Evolutionary conservation across 2,888 invertebrate genomes (phyloP), one percentile per base, ranked within the genome.

Genomic region (Heliconius aoede): DNA sequence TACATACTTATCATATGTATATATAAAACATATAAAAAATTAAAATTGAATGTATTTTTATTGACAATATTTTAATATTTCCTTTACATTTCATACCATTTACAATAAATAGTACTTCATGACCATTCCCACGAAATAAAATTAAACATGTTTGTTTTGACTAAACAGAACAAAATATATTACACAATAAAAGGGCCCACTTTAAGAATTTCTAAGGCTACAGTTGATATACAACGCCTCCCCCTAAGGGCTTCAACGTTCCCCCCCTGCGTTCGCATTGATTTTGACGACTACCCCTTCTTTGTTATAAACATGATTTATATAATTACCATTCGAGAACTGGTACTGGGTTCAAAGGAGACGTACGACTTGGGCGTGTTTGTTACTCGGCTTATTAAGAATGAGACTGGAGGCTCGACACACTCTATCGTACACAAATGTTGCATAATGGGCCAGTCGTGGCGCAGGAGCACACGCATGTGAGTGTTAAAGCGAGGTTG

Each of bases 221-320:
- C 40, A 26, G 26, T 26, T 60, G 72, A 55, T 69, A 69, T 21
- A 72, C 36, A 60, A 36, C 40, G 21, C 61, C 61, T 72, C 72
- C 72, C 72, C 61, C 72, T 58, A 58, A 28, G 40, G 36, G 60
- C 28, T 21, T n/a, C 72, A 24, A 26, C 36, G 28, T 60, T 28
- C 61, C 58, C 61, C 61, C 61, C 72, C 61, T 61, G 72, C 60
- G 21, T 7, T 69, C 32, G 88, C 93, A 93, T 93, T 93, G 93
- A 92, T 92, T 93, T 92, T 89, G 88, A 92, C 90, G 90, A 90
- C 88, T 89, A 92, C 91, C 92, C 92, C 90, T 91, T 90, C 86
- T 85, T 85, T 85, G 84, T 81, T 79, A 79, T 64, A 74, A 79
- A 81, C 78, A 81, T 81, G 90, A 92, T 87, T 91, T 91, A 92